Conservation (phyloP, 2,888 invertebrate genomes). For the Minunthozetes semirufus region DNA sequence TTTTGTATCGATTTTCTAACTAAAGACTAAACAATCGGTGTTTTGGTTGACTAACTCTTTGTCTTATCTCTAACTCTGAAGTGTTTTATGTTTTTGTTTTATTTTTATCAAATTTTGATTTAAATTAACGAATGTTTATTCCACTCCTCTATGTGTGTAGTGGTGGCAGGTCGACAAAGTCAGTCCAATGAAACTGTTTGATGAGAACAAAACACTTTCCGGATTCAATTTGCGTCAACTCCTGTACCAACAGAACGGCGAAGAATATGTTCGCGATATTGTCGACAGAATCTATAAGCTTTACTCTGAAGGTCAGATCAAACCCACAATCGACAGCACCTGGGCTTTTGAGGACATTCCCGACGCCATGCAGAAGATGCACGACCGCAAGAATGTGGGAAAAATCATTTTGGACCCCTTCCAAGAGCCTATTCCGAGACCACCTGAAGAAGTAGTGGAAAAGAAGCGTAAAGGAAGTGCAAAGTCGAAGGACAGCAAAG, state of each 20-base stretch:
- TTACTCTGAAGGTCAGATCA: constrained; percentile 70
- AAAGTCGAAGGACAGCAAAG: constrained; percentile 31
- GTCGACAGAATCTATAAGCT: constrained; percentile 66
- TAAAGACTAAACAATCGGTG: not conserved
- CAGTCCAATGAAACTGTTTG: constrained; percentile 76
- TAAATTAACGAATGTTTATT: not conserved
- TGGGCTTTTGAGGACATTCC: constrained; percentile 81
- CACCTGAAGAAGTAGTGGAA: constrained; percentile 37
- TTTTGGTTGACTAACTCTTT: not conserved
- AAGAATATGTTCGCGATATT: constrained; percentile 62
- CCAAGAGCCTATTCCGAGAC: constrained; percentile 47
- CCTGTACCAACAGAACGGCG: constrained; percentile 60
- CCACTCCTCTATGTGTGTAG: constrained; percentile 42
- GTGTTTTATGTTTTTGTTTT: not conserved
- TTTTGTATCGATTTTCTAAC: not conserved
- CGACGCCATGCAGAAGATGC: constrained; percentile 87
- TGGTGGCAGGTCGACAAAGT: constrained; percentile 93
- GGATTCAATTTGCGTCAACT: constrained; percentile 76
- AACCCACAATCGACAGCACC: constrained; percentile 72
- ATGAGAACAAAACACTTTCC: constrained; percentile 75
- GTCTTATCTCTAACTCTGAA: not conserved
- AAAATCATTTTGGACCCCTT: constrained; percentile 73
- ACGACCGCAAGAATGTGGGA: constrained; percentile 82
- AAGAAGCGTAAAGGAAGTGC: constrained; percentile 32
- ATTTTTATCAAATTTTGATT: not conserved